Percentiles rank a stretch among this genome's conserved stretches.
These are phyloP conservation scores for Drosophila nr. fundita DNA, from an alignment of 2,888 invertebrate species.

Conservation along the genomic window DNA sequence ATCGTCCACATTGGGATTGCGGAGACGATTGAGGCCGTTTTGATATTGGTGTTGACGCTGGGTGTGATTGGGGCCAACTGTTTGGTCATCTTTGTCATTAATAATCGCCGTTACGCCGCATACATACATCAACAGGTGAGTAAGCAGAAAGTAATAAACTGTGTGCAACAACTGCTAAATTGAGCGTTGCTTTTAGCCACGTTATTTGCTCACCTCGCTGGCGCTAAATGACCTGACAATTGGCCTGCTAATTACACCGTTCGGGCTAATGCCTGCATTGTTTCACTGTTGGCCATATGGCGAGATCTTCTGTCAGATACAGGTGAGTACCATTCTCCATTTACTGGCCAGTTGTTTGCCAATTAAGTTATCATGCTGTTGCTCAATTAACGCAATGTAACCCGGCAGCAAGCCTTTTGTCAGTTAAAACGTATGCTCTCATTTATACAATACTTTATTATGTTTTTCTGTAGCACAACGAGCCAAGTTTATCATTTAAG, in stretches of 20 bases:
- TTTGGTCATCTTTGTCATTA: slow-evolving; percentile 92
- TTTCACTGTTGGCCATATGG: slow-evolving; percentile 96
- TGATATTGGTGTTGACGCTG: slow-evolving; percentile 91
- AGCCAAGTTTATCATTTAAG: slow-evolving; percentile 1
- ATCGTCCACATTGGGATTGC: slow-evolving; percentile 88
- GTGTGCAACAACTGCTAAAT: slow-evolving; percentile 7
- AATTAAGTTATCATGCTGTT: slow-evolving; percentile 38
- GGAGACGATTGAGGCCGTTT: slow-evolving; percentile 91
- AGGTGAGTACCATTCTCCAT: slow-evolving; percentile 87
- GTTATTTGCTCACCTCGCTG: slow-evolving; percentile 93
- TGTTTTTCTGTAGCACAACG: not conserved
- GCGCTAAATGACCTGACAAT: slow-evolving; percentile 95
- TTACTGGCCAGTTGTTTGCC: not conserved
- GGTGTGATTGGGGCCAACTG: slow-evolving; percentile 93
- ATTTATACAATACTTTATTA: not conserved
- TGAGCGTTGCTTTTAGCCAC: slow-evolving; percentile 87
- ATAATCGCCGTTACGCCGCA: slow-evolving; percentile 92
- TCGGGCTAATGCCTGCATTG: slow-evolving; percentile 92
- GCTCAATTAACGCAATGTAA: slow-evolving; percentile 29
- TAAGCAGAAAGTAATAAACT: slow-evolving; percentile 15
- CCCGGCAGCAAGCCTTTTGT: slow-evolving; percentile 8
- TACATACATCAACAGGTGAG: slow-evolving; percentile 94
- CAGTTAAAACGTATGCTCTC: not conserved
- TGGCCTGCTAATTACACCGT: slow-evolving; percentile 93
- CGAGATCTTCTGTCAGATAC: slow-evolving; percentile 95